These are phyloP conservation scores for Paraplagusia blochii DNA, from an alignment of 2,113 vertebrate genomes.

Conservation along the genomic window DNA sequence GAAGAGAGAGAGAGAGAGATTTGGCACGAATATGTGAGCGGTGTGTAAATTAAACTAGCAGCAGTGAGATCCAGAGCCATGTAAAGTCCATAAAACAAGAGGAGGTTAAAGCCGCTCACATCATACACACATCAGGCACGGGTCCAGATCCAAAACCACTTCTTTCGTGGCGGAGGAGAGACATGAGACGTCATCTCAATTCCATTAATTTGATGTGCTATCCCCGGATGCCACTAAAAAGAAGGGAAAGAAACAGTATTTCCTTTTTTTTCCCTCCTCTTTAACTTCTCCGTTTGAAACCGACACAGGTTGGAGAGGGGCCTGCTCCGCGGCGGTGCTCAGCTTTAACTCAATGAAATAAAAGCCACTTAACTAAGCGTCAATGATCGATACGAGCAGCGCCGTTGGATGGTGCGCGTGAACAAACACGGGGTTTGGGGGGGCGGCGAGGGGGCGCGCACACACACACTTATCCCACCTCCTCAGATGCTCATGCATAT, in stretches of 20 bases:
- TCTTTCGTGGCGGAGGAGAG: slow-evolving; percentile 56
- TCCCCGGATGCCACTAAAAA: slow-evolving; percentile 65
- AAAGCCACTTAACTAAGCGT: slow-evolving; percentile 78
- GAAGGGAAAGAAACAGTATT: slow-evolving; percentile 42
- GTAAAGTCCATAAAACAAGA: slow-evolving; percentile 77
- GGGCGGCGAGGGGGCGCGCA: background rate
- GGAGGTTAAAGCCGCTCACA: slow-evolving; percentile 72
- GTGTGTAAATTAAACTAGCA: slow-evolving; percentile 77
- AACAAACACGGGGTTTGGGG: slow-evolving; percentile 9
- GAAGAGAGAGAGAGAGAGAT: slow-evolving; percentile 45
- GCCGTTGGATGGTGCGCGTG: slow-evolving; percentile 35
- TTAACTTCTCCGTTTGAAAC: slow-evolving; percentile 59
- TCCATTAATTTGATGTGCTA: slow-evolving; percentile 61
- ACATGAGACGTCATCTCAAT: slow-evolving; percentile 63
- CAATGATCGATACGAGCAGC: slow-evolving; percentile 68
- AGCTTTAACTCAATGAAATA: slow-evolving; percentile 77
- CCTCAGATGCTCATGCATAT: slow-evolving; percentile 73
- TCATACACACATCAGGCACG: slow-evolving; percentile 66
- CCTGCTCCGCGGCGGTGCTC: slow-evolving; percentile 67
- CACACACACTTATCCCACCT: slow-evolving; percentile 59
- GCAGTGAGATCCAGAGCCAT: slow-evolving; percentile 69
- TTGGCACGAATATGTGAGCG: slow-evolving; percentile 69
- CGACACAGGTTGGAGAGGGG: slow-evolving; percentile 50
- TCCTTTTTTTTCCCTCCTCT: slow-evolving; percentile 45
- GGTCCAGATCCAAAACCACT: slow-evolving; percentile 64